phyloP scores from a whole-genome alignment of 2,797 vertebrate genomes.

The Chiloscyllium punctatum region DNA sequence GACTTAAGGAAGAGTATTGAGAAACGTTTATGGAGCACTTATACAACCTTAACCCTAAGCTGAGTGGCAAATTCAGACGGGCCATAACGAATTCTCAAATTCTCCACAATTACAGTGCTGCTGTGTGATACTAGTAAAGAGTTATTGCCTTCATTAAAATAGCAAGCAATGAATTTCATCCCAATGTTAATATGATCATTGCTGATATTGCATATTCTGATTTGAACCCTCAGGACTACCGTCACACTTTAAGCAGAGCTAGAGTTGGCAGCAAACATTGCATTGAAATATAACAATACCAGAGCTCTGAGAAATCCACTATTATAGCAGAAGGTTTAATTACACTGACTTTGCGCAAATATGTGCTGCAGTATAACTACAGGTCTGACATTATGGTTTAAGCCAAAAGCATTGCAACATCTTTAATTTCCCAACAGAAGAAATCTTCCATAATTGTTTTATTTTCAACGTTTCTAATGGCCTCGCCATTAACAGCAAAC shows the following conservation, averaged over 20 bases:
- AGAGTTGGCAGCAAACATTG: neutral
- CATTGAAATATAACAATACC: neutral
- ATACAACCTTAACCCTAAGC: neutral
- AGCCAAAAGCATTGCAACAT: neutral
- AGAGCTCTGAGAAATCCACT: neutral
- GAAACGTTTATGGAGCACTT: neutral
- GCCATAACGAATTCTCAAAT: neutral
- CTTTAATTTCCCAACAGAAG: neutral
- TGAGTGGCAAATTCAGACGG: neutral
- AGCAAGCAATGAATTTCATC: neutral
- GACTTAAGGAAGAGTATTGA: neutral
- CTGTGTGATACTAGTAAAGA: neutral
- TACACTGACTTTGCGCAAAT: neutral
- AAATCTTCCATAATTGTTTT: neutral
- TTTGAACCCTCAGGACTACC: neutral
- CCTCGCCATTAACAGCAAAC: neutral
- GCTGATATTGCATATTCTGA: neutral
- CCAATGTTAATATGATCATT: neutral
- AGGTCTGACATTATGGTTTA: neutral
- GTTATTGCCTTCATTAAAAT: neutral
- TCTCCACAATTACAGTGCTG: neutral
- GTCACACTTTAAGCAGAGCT: neutral
- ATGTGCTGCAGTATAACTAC: neutral
- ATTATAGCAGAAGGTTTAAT: neutral
- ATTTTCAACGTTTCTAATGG: neutral